Evolutionary conservation across 2,113 vertebrate genomes (phyloP), one percentile per base, ranked within the genome.

Genomic region (Paralichthys olivaceus): DNA sequence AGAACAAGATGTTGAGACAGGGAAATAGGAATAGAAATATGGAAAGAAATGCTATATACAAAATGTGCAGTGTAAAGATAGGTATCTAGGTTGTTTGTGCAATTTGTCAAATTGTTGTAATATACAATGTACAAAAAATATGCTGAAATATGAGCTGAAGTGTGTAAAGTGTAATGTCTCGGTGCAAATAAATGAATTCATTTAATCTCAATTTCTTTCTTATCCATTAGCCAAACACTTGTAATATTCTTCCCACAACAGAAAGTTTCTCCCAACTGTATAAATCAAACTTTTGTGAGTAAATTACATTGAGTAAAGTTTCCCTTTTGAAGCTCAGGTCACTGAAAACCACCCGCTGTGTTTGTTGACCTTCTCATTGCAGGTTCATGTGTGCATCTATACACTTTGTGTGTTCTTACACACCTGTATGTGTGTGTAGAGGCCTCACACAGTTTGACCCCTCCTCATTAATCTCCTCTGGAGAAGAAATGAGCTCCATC

Each of bases 391-490:
- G 15, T 19, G 12, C 13, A 14, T 51, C 6, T 51, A 5, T n/a
- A 51, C 12, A 26, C 37, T 11, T 29, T 43, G 20, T 40, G 37
- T 19, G 37, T 72, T 19, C 65, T n/a, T 74, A 65, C 8, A 2
- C 11, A n/a, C 3, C 22, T 26, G 8, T 71, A n/a, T 55, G 29
- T 37, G n/a, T 84, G 11, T 43, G 20, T 67, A 51, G 73, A 32
- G 68, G 37, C 51, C 61, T 67, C 51, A 71, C 5, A 74, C 29
- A 75, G 65, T 81, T 63, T 89, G 87, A 85, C 83, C 84, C 77
- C 47, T 87, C 63, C 67, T 86, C 81, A 88, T 93, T 87, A 91
- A 90, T 91, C 90, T 90, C 83, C 87, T 84, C 83, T 81, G 68
- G 82, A 84, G 87, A 90, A 80, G 80, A 91, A 85, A 88, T 59